Percentiles rank a stretch among this genome's conserved stretches.
phyloP scores from a whole-genome alignment of 23 tunicate species.

The Trididemnum nubilum region DNA sequence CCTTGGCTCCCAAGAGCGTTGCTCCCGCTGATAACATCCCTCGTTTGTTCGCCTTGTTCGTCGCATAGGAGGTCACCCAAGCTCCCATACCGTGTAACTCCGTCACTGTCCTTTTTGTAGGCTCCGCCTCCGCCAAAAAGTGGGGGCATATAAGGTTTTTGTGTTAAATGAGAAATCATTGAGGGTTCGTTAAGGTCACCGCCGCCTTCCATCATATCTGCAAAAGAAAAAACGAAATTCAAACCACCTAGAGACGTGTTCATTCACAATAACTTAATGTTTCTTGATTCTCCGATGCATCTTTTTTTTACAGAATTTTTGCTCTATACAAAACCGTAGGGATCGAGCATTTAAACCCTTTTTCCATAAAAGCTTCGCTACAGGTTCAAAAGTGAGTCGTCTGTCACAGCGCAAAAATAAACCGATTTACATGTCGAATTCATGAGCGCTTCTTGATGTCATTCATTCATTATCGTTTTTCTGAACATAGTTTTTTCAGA shows the following conservation, averaged over 20 bases:
- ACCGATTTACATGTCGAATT: no score
- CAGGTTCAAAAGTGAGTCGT: no score
- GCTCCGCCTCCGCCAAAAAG: conserved; percentile 51
- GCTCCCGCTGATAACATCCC: conserved; percentile 11
- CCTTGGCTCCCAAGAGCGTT: conserved; percentile 42
- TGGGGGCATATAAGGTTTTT: conserved; percentile 30
- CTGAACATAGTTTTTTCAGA: no score
- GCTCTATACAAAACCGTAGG: no score
- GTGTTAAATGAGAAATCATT: not conserved
- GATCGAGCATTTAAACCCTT: no score
- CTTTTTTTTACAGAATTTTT: no score
- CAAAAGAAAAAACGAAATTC: not conserved
- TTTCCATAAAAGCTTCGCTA: no score
- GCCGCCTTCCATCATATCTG: not conserved
- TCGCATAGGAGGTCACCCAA: conserved; percentile 69
- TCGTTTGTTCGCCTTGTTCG: not conserved
- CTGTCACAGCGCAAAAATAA: no score
- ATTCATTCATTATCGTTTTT: no score
- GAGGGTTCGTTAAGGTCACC: not conserved
- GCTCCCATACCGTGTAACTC: conserved; percentile 84
- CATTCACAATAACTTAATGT: not conserved
- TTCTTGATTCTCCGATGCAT: no score
- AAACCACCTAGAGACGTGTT: not conserved
- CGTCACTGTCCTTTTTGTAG: conserved; percentile 70
- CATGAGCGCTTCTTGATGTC: no score